Evolutionary conservation across 2,888 invertebrate genomes (phyloP).

Genomic region (Monochamus alternatus): DNA sequence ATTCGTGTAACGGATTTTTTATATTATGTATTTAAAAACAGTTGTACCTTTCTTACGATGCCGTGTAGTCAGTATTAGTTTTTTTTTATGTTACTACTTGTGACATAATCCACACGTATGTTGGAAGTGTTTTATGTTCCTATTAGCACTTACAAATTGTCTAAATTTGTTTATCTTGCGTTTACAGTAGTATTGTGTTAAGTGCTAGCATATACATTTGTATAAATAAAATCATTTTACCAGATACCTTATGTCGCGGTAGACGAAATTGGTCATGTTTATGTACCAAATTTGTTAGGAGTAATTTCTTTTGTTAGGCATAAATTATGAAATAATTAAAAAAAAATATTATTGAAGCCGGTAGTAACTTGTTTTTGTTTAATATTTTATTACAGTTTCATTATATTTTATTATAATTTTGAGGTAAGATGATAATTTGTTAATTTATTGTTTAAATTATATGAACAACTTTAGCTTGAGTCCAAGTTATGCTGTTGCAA

Average conservation of each 20-base stretch:
- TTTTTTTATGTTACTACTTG: conserved; percentile 7
- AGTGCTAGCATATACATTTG: neutral
- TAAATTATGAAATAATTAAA: no score
- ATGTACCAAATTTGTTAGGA: no score
- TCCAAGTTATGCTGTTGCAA: no score
- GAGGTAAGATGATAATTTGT: no score
- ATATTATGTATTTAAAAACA: neutral
- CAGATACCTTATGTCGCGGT: neutral
- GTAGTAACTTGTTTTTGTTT: no score
- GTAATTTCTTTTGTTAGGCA: no score
- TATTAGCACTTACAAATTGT: conserved; percentile 21
- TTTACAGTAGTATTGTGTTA: conserved; percentile 12
- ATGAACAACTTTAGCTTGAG: no score
- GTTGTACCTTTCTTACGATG: neutral
- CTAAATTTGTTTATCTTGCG: conserved; percentile 12
- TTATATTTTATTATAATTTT: no score
- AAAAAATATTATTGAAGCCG: no score
- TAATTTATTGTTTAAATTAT: no score
- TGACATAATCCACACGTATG: conserved; percentile 10
- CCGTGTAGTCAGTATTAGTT: neutral
- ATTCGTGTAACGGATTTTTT: neutral
- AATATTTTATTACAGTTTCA: no score
- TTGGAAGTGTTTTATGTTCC: conserved; percentile 1
- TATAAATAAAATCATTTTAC: neutral
- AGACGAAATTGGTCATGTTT: neutral